A percentile compares a stretch with the other conserved stretches of the same genome.
Conservation (phyloP, 2,797 vertebrate genomes). For the Xiphorhynchus erythropygius region DNA sequence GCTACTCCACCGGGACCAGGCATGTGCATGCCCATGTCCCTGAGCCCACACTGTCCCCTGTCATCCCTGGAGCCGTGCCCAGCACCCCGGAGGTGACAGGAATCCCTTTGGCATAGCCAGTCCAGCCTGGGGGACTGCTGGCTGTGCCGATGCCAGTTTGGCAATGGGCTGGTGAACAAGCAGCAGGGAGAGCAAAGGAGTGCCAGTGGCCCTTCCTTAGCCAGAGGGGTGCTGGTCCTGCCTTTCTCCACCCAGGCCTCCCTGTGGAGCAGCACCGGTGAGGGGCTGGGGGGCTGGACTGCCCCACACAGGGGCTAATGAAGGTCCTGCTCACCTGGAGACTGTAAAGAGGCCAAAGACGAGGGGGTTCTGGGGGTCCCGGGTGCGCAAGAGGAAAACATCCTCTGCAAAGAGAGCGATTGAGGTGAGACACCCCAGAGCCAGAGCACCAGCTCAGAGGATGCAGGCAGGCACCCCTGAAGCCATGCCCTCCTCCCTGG, state of each 20-base stretch:
- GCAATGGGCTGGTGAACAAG: neutral
- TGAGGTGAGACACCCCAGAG: neutral
- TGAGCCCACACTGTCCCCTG: neutral
- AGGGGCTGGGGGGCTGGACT: neutral
- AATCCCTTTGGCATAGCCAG: neutral
- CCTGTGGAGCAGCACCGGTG: neutral
- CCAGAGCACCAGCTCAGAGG: accelerated
- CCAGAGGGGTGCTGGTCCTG: neutral
- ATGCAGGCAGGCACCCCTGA: accelerated
- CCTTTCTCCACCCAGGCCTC: neutral
- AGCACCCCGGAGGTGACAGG: neutral
- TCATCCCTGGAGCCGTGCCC: accelerated
- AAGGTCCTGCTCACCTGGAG: constrained; percentile 77
- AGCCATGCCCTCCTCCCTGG: neutral
- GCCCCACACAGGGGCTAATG: neutral
- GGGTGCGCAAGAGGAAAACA: constrained; percentile 84
- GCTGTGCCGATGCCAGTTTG: neutral
- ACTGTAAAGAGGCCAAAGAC: constrained; percentile 87
- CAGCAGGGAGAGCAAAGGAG: neutral
- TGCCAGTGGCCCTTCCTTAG: neutral
- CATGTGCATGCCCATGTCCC: accelerated
- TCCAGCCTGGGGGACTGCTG: accelerated
- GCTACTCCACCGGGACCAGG: accelerated
- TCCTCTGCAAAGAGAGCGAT: constrained; percentile 78
- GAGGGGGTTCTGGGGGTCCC: constrained; percentile 84